Percentiles rank a stretch among this genome's conserved stretches.
These are phyloP conservation scores for Peromyscus eremicus DNA, from an alignment of 2,797 vertebrate species.

Conservation along the genomic window DNA sequence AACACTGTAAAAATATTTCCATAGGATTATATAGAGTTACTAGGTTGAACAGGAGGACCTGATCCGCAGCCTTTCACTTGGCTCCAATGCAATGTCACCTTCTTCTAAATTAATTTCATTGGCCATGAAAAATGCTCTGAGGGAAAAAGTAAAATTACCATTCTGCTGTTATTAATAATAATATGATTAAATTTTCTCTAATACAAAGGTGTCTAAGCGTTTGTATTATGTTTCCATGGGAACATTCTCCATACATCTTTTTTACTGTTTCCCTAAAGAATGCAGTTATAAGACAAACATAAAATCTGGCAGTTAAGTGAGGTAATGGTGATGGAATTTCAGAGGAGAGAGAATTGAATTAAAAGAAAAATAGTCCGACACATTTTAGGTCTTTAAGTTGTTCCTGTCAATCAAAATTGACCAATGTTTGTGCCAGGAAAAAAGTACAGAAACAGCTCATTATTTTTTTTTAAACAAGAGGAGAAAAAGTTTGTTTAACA, in stretches of 20 bases:
- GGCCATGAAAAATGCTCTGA: constrained; percentile 42
- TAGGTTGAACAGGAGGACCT: background rate
- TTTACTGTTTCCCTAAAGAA: constrained; percentile 72
- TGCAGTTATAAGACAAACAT: constrained; percentile 58
- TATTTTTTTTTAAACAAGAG: background rate
- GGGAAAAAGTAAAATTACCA: constrained; percentile 54
- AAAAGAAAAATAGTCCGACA: constrained; percentile 61
- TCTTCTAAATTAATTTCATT: constrained; percentile 62
- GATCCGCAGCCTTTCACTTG: background rate
- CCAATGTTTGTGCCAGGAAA: constrained; percentile 29
- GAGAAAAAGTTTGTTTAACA: background rate
- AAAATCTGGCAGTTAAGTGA: constrained; percentile 75
- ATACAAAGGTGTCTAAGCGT: constrained; percentile 45
- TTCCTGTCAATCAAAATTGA: constrained; percentile 77
- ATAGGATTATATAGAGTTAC: background rate
- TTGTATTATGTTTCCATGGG: constrained; percentile 66
- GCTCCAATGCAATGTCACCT: background rate
- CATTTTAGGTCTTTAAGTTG: constrained; percentile 67
- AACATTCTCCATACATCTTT: constrained; percentile 58
- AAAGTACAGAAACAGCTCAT: background rate
- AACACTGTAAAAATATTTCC: constrained; percentile 43
- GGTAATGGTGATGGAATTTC: constrained; percentile 75
- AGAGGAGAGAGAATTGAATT: constrained; percentile 76
- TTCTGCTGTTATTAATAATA: constrained; percentile 64
- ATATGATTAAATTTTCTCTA: constrained; percentile 56